Evolutionary conservation across 2,113 vertebrate species (phyloP).

Genomic region (Phoenicopterus ruber): DNA sequence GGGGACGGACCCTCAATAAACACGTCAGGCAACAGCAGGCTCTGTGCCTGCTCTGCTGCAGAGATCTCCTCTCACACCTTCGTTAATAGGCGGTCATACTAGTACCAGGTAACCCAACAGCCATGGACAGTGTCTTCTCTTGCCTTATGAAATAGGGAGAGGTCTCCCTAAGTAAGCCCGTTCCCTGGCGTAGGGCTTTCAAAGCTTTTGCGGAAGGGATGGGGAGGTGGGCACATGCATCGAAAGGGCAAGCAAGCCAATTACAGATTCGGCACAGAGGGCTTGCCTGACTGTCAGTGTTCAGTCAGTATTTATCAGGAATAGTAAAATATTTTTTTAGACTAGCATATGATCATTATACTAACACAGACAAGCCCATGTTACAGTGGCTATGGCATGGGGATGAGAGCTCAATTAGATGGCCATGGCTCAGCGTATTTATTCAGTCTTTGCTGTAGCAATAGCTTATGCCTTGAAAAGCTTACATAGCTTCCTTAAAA

Average conservation of each 20-base stretch:
- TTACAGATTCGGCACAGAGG: background rate
- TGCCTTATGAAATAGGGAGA: background rate
- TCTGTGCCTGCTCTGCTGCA: fast-evolving
- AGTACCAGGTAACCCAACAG: background rate
- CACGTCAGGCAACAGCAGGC: fast-evolving
- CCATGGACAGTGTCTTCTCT: background rate
- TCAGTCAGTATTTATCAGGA: background rate
- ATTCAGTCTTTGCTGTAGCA: background rate
- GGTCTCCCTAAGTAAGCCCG: background rate
- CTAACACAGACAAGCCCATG: background rate
- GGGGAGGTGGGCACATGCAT: fast-evolving
- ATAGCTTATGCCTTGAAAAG: background rate
- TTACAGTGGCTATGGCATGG: background rate
- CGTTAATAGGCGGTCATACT: background rate
- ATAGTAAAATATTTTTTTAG: background rate
- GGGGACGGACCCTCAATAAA: background rate
- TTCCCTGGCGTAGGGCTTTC: fast-evolving
- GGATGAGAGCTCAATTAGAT: background rate
- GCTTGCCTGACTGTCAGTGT: background rate
- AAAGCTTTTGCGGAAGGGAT: background rate
- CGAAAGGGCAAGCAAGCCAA: background rate
- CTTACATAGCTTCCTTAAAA: background rate
- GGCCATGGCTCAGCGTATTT: background rate
- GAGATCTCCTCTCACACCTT: background rate
- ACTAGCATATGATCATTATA: background rate